Percentiles rank a stretch among this genome's conserved stretches.
Conservation (phyloP, 2,888 invertebrate genomes). For the Ormia ochracea region DNA sequence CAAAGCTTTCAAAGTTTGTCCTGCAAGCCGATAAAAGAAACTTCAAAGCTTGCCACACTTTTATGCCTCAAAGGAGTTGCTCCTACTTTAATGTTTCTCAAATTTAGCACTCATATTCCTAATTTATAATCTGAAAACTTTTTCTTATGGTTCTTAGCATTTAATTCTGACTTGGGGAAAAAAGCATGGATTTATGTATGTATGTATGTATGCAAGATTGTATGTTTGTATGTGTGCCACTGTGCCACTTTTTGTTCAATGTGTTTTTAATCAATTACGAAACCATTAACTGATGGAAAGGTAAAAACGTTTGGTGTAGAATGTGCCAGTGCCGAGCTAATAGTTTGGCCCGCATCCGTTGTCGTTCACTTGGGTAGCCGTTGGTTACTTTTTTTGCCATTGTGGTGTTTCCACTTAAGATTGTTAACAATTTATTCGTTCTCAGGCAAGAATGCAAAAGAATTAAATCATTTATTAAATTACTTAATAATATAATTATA, state of each 20-base stretch:
- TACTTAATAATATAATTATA: too few relatives aligned
- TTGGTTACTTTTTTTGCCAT: conserved; percentile 19
- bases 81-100: conserved; percentile 5
- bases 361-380: conserved; percentile 21
- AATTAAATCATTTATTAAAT: background rate
- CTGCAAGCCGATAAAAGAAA: too few relatives aligned
- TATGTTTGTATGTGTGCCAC: too few relatives aligned
- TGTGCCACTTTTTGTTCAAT: conserved; percentile 14
- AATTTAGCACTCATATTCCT: conserved; percentile 14
- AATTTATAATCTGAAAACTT: background rate
- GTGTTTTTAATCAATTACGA: conserved; percentile 36
- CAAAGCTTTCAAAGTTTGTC: too few relatives aligned
- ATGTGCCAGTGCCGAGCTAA: conserved; percentile 1
- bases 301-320: background rate
- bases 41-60: background rate
- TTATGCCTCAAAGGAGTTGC: background rate
- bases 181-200: background rate
- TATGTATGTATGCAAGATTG: too few relatives aligned
- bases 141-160: background rate
- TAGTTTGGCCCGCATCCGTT: conserved; percentile 32
- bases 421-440: conserved; percentile 9
- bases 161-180: background rate
- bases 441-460: conserved; percentile 7
- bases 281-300: conserved; percentile 28
- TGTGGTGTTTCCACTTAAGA: conserved; percentile 15